Conservation (phyloP, 1,140 invertebrate species). For the Yoshiicerus persimilis region DNA sequence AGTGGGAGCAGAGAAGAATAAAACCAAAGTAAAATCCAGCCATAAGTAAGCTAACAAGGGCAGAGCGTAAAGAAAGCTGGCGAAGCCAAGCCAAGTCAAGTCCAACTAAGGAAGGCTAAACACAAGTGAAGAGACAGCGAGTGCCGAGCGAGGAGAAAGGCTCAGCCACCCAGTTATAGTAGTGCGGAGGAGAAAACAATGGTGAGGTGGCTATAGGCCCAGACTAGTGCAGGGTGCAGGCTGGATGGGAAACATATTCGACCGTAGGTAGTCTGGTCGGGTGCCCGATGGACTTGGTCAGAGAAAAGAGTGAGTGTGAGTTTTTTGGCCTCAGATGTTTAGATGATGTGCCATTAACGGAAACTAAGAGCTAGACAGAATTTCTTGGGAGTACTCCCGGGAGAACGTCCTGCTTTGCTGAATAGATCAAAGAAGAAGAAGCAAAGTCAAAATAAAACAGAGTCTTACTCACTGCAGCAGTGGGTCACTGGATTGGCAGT, state of each 20-base stretch:
- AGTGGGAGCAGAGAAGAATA: neutral
- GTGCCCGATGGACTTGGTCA: conserved; percentile 3
- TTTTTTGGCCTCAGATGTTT: conserved; percentile 33
- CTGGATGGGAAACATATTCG: neutral
- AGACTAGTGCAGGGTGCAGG: neutral
- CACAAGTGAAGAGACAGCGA: neutral
- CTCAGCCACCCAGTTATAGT: neutral
- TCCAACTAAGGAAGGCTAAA: neutral
- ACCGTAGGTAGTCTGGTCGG: neutral
- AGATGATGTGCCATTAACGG: conserved; percentile 22
- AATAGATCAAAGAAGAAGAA: conserved; percentile 1
- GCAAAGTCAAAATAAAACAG: conserved; percentile 5
- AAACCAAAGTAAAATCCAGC: neutral
- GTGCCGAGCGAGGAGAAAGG: neutral
- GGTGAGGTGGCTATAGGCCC: neutral
- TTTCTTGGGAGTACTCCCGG: conserved; percentile 24
- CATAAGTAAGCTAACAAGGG: neutral
- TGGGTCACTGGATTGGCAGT: neutral
- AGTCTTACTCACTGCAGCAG: neutral
- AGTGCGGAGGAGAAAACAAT: neutral
- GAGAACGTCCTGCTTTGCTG: neutral
- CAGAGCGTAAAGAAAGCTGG: neutral
- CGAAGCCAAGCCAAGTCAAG: neutral
- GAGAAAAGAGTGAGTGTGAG: conserved; percentile 1
- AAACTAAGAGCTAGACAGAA: conserved; percentile 30